These are phyloP conservation scores for Mobula hypostoma DNA, from an alignment of 2,113 vertebrate genomes.

Conservation along the genomic window DNA sequence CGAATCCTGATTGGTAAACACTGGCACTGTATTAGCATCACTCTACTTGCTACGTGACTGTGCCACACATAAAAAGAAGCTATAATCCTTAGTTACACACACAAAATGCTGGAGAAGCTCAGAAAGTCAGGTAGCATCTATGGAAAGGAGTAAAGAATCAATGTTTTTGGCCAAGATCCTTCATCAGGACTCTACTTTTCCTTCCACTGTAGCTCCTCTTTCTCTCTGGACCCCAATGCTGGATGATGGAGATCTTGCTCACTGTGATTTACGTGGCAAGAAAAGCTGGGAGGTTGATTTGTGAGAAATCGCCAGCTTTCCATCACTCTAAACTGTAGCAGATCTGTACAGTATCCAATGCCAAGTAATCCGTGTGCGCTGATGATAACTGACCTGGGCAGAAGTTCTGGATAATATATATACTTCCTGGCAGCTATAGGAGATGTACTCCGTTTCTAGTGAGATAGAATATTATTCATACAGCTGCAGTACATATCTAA, in stretches of 20 bases:
- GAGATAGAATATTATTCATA: neutral
- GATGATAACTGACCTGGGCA: neutral
- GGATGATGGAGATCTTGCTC: neutral
- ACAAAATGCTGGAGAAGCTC: no score
- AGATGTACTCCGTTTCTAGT: neutral
- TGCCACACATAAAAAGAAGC: no score
- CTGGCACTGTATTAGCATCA: no score
- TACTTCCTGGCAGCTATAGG: neutral
- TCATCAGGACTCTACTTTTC: neutral
- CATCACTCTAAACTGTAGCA: neutral
- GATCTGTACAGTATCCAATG: neutral
- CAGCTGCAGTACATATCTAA: neutral
- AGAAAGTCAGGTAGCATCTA: no score
- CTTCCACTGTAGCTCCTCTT: neutral
- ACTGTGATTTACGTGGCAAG: no score
- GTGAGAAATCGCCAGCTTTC: neutral
- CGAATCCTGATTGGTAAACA: no score
- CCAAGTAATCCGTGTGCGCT: neutral
- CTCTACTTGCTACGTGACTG: no score
- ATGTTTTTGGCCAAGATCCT: no score
- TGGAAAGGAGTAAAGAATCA: no score
- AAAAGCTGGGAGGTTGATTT: no score
- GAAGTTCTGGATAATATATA: neutral
- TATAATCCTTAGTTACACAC: neutral
- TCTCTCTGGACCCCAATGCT: neutral